phyloP scores from a whole-genome alignment of 2,888 invertebrate species.

The Conistra vaccinii region DNA sequence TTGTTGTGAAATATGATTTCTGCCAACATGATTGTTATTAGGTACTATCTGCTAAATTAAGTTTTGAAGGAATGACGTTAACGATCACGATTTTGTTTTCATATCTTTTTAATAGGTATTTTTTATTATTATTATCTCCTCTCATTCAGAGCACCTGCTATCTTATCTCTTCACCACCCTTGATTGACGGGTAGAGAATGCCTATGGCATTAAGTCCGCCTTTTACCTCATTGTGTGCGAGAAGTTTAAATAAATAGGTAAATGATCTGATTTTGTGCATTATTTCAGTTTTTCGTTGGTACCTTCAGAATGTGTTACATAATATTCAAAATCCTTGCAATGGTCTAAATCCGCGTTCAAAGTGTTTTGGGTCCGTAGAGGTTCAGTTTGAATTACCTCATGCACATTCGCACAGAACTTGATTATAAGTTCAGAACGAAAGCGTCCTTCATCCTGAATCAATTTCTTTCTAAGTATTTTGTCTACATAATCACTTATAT shows the following conservation, averaged over 20 bases:
- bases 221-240: too few species aligned
- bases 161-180: too few species aligned
- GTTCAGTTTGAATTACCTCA: too few species aligned
- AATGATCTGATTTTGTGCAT: too few species aligned
- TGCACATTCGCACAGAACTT: neutral
- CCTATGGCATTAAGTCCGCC: too few species aligned
- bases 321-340: neutral
- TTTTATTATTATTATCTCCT: too few species aligned
- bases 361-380: neutral
- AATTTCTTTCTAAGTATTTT: neutral
- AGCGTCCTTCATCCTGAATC: neutral
- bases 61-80: neutral
- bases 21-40: neutral
- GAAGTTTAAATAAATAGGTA: too few species aligned
- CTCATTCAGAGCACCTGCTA: too few species aligned
- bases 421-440: neutral
- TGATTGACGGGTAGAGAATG: too few species aligned
- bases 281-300: neutral
- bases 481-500: neutral
- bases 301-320: neutral
- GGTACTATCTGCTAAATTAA: neutral
- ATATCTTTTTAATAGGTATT: too few species aligned
- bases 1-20: constrained; percentile 4
- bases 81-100: too few species aligned
- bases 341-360: too few species aligned